Evolutionary conservation across 2,888 invertebrate genomes (phyloP), one percentile per base, ranked within the genome.

Genomic region (Romanomermis culicivorax): DNA sequence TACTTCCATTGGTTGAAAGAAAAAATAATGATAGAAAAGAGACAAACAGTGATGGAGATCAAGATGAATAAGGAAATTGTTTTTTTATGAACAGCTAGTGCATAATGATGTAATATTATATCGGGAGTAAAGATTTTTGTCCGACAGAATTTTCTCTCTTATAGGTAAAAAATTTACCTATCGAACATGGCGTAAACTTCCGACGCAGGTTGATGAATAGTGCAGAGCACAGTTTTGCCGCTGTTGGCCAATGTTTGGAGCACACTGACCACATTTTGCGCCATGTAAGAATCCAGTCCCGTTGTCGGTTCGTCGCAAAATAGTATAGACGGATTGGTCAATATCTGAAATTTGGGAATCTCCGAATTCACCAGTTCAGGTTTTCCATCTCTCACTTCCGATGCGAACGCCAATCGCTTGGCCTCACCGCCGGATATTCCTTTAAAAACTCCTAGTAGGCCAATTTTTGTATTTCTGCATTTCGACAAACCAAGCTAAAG

Each of bases 271-370:
- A 93, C 86, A 70, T 83, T 88, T 67, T 85, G 81, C 0, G 95
- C 93, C 87, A 91, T 93, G 65, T 84, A 91, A 0, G 91, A 88
- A 71, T 95, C 95, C 56, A 95, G 74, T 1, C 93, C 89, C 0
- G 89, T 89, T 0, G 93, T 95, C 0, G 93, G 93, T 66, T 95
- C 95, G 66, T 95, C 95, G 69, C 91, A 91, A 69, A 95, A 87
- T 77, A 95, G 79, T 47, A 95, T 74, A 0, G 86, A 81, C 0
- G 95, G 95, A 73, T 95, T 85, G 0, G 89, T 93, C 48, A 93
- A 74, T 1, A 89, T 82, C 48, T 51, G n/a, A n/a, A n/a, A n/a
- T n/a, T n/a, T n/a, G n/a, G n/a, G n/a, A n/a, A n/a, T n/a, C n/a
- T n/a, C n/a, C n/a, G n/a, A n/a, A n/a, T n/a, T n/a, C n/a, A n/a